Evolutionary conservation across 1,140 invertebrate species (phyloP).

Genomic region (Coenobita brevimanus): DNA sequence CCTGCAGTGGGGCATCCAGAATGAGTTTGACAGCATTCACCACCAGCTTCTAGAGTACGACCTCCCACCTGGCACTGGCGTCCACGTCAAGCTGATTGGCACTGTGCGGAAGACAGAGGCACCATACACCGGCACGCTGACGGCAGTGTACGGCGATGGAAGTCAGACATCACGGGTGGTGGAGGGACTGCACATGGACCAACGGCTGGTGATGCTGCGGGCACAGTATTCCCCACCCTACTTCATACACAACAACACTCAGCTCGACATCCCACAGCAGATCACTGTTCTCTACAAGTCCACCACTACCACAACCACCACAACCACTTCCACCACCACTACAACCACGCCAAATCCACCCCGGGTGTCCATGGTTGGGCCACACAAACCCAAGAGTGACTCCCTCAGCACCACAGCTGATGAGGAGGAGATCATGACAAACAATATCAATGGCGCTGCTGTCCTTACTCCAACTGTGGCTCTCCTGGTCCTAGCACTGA

Average conservation of each 20-base stretch:
- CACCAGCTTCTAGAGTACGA: conserved; percentile 62
- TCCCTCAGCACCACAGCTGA: conserved; percentile 56
- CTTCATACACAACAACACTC: conserved; percentile 68
- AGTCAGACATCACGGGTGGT: conserved; percentile 59
- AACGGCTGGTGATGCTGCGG: conserved; percentile 51
- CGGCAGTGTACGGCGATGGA: conserved; percentile 62
- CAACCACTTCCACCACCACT: conserved; percentile 67
- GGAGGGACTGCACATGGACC: conserved; percentile 69
- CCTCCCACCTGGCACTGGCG: conserved; percentile 65
- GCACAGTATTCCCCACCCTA: conserved; percentile 63
- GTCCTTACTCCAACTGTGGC: neutral
- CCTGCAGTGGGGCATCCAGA: conserved; percentile 64
- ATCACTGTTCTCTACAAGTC: conserved; percentile 63
- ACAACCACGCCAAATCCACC: conserved; percentile 68
- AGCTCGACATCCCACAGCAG: conserved; percentile 58
- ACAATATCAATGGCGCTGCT: neutral
- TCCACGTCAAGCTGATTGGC: conserved; percentile 61
- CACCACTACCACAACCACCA: conserved; percentile 66
- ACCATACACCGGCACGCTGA: conserved; percentile 61
- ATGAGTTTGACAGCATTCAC: conserved; percentile 62
- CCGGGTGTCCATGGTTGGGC: conserved; percentile 48
- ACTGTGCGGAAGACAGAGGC: conserved; percentile 69
- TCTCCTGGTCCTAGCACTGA: neutral
- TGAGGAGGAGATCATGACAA: conserved; percentile 29
- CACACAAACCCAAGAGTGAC: conserved; percentile 62